Percentiles rank a stretch among this genome's conserved stretches.
Evolutionary conservation across 2,888 invertebrate species (phyloP).

Genomic region (Ceriagrion tenellum): DNA sequence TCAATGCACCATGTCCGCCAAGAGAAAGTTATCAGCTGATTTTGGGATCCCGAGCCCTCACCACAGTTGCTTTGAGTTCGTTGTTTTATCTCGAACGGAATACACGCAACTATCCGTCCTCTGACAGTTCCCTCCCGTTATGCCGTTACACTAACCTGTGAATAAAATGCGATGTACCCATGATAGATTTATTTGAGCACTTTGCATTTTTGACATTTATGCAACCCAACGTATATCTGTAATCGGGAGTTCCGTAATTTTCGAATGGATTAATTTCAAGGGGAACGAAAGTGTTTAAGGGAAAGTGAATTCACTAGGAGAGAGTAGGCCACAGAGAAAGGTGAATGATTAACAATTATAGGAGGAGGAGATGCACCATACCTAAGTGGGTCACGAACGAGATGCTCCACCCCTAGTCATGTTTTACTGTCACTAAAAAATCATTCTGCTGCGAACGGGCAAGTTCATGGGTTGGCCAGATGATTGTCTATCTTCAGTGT

Average conservation of each 20-base stretch:
- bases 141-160: neutral
- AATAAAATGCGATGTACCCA: neutral
- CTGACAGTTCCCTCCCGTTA: neutral
- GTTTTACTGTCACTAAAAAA: constrained; percentile 45
- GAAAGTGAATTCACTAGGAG: constrained; percentile 60
- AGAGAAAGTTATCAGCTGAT: constrained; percentile 66
- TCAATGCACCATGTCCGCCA: constrained; percentile 34
- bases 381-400: constrained; percentile 60
- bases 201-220: neutral
- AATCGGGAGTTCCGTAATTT: constrained; percentile 20
- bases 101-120: neutral
- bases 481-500: constrained; percentile 42
- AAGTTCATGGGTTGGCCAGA: constrained; percentile 54
- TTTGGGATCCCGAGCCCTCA: constrained; percentile 6
- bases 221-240: constrained; percentile 7
- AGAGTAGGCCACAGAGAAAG: constrained; percentile 62
- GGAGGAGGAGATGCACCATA: constrained; percentile 59
- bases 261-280: constrained; percentile 19
- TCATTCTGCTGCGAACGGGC: constrained; percentile 27
- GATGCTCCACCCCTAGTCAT: constrained; percentile 64
- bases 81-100: neutral
- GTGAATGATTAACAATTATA: constrained; percentile 54
- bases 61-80: constrained; percentile 36
- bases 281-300: constrained; percentile 58
- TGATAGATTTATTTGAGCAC: neutral